Evolutionary conservation across 2,797 vertebrate species (phyloP).

Genomic region (Galagoides demidoff): DNA sequence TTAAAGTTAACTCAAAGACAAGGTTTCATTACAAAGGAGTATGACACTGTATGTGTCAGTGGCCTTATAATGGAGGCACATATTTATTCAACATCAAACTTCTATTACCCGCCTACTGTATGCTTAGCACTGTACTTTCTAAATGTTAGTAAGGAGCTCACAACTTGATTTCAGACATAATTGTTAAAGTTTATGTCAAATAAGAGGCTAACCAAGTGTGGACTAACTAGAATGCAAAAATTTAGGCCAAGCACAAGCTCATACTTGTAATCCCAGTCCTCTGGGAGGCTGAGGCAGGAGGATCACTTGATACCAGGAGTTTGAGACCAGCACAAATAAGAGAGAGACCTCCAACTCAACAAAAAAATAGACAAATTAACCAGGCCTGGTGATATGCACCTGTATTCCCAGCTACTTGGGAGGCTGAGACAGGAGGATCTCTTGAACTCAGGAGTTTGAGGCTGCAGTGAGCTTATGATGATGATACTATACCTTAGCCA

Average conservation of each 20-base stretch:
- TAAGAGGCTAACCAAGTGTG: background rate
- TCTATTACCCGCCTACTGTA: background rate
- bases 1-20: background rate
- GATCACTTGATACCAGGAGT: no score
- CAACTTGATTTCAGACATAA: background rate
- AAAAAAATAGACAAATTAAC: background rate
- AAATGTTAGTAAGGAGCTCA: background rate
- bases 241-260: background rate
- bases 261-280: no score
- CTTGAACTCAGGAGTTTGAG: no score
- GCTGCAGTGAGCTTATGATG: no score
- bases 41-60: background rate
- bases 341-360: background rate
- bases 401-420: background rate
- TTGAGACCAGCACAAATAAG: background rate
- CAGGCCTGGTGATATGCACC: accelerated
- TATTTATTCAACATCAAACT: background rate
- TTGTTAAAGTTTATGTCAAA: background rate
- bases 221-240: background rate
- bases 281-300: background rate
- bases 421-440: no score
- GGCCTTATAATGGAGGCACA: background rate
- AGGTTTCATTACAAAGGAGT: background rate
- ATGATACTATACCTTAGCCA: no score
- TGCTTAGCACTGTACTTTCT: background rate